A percentile compares a stretch with the other conserved stretches of the same genome.
These are phyloP conservation scores for Xanthorhoe spadicearia DNA, from an alignment of 2,888 invertebrate species.

Conservation along the genomic window DNA sequence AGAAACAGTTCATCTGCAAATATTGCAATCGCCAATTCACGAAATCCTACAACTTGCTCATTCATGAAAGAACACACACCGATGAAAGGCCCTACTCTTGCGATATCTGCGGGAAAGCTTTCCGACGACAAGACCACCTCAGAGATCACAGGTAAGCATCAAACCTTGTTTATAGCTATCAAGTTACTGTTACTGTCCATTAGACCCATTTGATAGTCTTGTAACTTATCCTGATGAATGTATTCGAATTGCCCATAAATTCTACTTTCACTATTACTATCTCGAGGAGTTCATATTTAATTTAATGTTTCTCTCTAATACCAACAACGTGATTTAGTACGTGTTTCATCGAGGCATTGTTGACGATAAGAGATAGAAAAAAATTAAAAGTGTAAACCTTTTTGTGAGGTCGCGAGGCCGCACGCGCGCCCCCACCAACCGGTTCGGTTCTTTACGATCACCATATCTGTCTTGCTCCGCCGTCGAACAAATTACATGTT, in stretches of 20 bases:
- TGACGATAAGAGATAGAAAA: conserved; percentile 77
- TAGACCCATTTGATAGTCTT: conserved; percentile 43
- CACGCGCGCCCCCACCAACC: conserved; percentile 79
- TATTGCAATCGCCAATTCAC: conserved; percentile 99
- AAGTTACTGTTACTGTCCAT: conserved; percentile 43
- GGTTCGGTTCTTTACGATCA: conserved; percentile 82
- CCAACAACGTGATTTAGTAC: conserved; percentile 75
- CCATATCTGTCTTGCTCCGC: conserved; percentile 82
- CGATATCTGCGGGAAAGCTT: conserved; percentile 98
- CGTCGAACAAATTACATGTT: conserved; percentile 83
- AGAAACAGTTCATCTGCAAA: conserved; percentile 97
- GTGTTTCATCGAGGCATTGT: conserved; percentile 74
- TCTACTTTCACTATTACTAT: conserved; percentile 52
- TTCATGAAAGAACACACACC: conserved; percentile 98
- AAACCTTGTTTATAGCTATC: conserved; percentile 41
- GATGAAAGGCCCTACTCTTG: conserved; percentile 98
- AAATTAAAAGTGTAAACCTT: conserved; percentile 79
- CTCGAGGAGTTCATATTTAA: conserved; percentile 60
- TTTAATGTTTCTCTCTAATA: conserved; percentile 71
- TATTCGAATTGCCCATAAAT: conserved; percentile 44
- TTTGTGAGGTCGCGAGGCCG: conserved; percentile 83
- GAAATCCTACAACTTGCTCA: conserved; percentile 98
- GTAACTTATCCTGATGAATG: conserved; percentile 45
- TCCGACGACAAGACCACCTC: conserved; percentile 96
- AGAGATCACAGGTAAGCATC: conserved; percentile 92